Conservation (phyloP, 2,888 invertebrate species). For the Ectemnius continuus region DNA sequence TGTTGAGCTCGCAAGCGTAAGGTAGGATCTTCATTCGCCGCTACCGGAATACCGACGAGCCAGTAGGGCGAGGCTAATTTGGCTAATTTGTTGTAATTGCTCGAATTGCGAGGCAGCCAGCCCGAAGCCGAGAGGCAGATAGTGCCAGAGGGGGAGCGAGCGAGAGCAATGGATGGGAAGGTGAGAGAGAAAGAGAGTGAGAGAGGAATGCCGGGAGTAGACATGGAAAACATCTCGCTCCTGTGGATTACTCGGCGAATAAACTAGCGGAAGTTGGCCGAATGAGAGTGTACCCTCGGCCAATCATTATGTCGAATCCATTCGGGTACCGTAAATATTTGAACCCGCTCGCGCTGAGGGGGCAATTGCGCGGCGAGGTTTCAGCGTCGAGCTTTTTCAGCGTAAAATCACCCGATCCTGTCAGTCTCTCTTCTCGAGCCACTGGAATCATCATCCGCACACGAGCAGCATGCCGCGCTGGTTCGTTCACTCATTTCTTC, state of each 20-base stretch:
- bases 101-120: conserved; percentile 39
- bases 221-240: conserved; percentile 42
- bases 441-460: too few relatives aligned
- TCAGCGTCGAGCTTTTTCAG: too few relatives aligned
- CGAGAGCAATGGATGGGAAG: conserved; percentile 2
- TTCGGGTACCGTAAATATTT: too few relatives aligned
- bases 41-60: conserved; percentile 33
- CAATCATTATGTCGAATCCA: too few relatives aligned
- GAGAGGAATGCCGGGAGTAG: background rate
- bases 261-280: conserved; percentile 14
- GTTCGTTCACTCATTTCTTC: background rate
- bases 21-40: conserved; percentile 40
- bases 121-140: background rate
- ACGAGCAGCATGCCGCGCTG: too few relatives aligned
- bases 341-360: too few relatives aligned
- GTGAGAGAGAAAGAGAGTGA: too few relatives aligned
- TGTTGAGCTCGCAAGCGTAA: conserved; percentile 21
- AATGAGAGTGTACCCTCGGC: conserved; percentile 20
- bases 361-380: too few relatives aligned
- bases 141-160: background rate
- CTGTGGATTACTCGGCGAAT: conserved; percentile 27
- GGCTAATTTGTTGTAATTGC: conserved; percentile 60
- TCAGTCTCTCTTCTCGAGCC: too few relatives aligned
- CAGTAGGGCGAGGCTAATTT: conserved; percentile 50
- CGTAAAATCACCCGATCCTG: too few relatives aligned